phyloP scores from a whole-genome alignment of 2,113 vertebrate species.

The Elaphurus davidianus region DNA sequence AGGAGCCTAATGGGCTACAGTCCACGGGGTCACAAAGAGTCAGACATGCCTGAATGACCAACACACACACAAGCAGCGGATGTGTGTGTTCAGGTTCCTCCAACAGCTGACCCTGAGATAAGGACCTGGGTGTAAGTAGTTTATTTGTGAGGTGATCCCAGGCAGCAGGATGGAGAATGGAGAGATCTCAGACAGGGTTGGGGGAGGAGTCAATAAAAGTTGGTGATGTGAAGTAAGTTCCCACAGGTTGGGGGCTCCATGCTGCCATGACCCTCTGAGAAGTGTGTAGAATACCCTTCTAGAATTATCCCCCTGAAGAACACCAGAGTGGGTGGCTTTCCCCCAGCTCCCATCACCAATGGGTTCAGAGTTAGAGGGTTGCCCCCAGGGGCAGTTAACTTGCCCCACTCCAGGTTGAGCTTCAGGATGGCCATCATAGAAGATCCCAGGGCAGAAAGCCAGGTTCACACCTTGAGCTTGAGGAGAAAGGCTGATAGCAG shows the following conservation, averaged over 20 bases:
- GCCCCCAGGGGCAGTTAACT: background rate
- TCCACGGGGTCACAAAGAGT: rapidly evolving
- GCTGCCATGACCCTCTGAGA: background rate
- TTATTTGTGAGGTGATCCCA: background rate
- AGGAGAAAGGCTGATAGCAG: background rate
- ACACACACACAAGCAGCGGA: background rate
- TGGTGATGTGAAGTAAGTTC: background rate
- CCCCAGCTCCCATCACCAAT: background rate
- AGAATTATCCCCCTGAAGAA: background rate
- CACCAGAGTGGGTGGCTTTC: background rate
- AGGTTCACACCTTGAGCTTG: background rate
- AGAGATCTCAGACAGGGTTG: background rate
- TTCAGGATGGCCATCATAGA: background rate
- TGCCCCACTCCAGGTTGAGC: background rate
- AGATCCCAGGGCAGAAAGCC: background rate
- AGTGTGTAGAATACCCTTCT: background rate
- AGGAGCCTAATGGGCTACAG: background rate
- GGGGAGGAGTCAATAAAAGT: background rate
- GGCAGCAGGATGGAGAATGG: background rate
- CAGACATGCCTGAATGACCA: background rate
- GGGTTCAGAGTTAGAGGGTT: background rate
- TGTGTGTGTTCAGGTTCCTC: background rate
- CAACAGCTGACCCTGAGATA: background rate
- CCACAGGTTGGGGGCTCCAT: background rate
- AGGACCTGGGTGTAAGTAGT: background rate